Percentiles rank a stretch among this genome's conserved stretches.
These are phyloP conservation scores for Melanocharis versteri DNA, from an alignment of 2,113 vertebrate genomes.

Conservation along the genomic window DNA sequence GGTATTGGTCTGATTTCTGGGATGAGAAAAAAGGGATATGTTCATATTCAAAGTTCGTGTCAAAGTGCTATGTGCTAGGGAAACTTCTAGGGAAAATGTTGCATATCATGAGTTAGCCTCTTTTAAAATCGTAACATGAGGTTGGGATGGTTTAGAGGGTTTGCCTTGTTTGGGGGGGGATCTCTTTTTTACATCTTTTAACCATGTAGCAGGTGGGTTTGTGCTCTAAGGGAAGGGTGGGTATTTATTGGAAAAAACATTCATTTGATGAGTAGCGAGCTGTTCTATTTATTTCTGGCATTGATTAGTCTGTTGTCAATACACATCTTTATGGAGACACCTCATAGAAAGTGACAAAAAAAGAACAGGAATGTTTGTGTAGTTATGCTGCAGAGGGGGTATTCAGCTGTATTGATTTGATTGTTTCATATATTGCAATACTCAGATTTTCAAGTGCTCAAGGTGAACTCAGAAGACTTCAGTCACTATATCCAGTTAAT, in stretches of 20 bases:
- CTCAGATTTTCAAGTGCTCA: not conserved
- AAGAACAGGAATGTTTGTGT: not conserved
- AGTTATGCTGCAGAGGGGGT: not conserved
- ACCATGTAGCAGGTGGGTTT: not conserved
- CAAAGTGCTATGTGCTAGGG: not conserved
- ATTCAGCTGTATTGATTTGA: not conserved
- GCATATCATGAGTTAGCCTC: not conserved
- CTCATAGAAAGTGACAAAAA: not conserved
- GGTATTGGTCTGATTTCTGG: not conserved
- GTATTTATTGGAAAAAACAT: not conserved
- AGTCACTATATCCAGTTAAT: not conserved
- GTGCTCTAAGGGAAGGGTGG: not conserved
- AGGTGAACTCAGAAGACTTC: not conserved
- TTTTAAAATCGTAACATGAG: not conserved
- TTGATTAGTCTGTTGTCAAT: not conserved
- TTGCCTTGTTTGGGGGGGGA: fast-evolving
- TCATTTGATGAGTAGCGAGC: not conserved
- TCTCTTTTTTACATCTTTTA: not conserved
- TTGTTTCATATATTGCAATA: not conserved
- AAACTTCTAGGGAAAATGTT: not conserved
- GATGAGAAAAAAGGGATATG: not conserved
- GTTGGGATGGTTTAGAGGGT: not conserved
- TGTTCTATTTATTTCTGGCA: not conserved
- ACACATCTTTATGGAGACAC: not conserved
- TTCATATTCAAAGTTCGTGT: not conserved